phyloP scores from a whole-genome alignment of 2,888 invertebrate genomes.

The Graphium colonna region DNA sequence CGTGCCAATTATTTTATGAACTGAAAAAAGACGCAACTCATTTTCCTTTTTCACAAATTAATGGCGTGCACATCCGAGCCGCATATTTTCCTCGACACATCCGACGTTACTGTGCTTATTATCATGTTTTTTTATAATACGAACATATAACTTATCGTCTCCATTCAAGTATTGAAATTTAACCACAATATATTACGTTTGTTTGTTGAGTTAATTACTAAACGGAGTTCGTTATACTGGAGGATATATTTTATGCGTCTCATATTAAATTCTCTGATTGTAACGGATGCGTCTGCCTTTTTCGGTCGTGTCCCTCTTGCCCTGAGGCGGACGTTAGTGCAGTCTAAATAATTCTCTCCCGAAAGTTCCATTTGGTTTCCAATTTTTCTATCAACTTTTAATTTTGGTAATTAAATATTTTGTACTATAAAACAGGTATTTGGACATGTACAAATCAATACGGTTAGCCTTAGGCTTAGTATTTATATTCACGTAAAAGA shows the following conservation, averaged over 20 bases:
- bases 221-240: conserved; percentile 73
- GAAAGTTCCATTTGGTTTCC: conserved; percentile 41
- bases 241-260: conserved; percentile 58
- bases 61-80: conserved; percentile 37
- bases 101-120: conserved; percentile 39
- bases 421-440: conserved; percentile 9
- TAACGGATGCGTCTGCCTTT: conserved; percentile 67
- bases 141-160: conserved; percentile 50
- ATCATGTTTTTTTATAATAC: no score
- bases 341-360: conserved; percentile 40
- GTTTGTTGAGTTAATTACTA: conserved; percentile 81
- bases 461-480: no score
- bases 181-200: conserved; percentile 78
- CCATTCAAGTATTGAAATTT: conserved; percentile 73
- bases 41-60: conserved; percentile 20
- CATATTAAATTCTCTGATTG: conserved; percentile 67
- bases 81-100: conserved; percentile 44
- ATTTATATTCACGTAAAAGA: no score
- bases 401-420: no score
- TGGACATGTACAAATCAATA: no score
- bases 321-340: conserved; percentile 32
- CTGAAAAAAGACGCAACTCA: not conserved
- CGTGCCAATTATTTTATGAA: conserved; percentile 35
- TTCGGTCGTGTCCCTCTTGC: conserved; percentile 40
- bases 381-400: not conserved